Evolutionary conservation across 2,113 vertebrate species (phyloP), one percentile per base, ranked within the genome.

Genomic region (Megaceryle torquata): DNA sequence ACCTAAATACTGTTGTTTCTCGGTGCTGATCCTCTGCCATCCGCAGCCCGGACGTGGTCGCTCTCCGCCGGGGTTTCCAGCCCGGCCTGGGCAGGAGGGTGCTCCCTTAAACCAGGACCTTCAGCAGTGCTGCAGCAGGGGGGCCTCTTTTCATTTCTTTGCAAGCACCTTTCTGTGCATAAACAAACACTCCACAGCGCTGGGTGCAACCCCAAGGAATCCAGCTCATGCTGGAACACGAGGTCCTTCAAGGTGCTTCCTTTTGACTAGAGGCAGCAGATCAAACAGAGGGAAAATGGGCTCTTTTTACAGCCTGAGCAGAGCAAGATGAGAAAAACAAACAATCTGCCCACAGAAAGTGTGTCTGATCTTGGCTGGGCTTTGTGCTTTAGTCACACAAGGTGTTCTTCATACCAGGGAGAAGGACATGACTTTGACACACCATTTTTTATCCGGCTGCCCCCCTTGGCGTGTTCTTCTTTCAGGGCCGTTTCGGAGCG

Each of bases 251-350:
- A 72, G 79, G 65, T 31, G 31, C 46, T 48, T 88, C 61, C 64
- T 81, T 75, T 39, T 64, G n/a, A 24, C 33, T 44, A 6, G 33
- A 41, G 67, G 53, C 33, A 65, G 81, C 35, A 65, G 81, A 65
- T 72, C 82, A 94, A 89, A 83, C 6, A 77, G 26, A 15, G 61
- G 61, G 44, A 28, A 86, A 92, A 60, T 0, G 1, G 44, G 4
- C n/a, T 83, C 82, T 89, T 41, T 33, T 72, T 61, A 22, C 6
- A 79, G 63, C 75, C 80, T 37, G 75, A 64, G 48, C 46, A 63
- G 68, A 80, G 59, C 56, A 26, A 89, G 92, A 65, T 76, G 90
- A 86, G 93, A 93, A 93, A 79, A 96, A 57, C 92, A 96, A 96
- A 93, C 88, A 94, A 16, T 31, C 31, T 74, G 56, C 29, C 79